Evolutionary conservation across 2,888 invertebrate species (phyloP), one percentile per base, ranked within the genome.

Genomic region (Athalia cordata): DNA sequence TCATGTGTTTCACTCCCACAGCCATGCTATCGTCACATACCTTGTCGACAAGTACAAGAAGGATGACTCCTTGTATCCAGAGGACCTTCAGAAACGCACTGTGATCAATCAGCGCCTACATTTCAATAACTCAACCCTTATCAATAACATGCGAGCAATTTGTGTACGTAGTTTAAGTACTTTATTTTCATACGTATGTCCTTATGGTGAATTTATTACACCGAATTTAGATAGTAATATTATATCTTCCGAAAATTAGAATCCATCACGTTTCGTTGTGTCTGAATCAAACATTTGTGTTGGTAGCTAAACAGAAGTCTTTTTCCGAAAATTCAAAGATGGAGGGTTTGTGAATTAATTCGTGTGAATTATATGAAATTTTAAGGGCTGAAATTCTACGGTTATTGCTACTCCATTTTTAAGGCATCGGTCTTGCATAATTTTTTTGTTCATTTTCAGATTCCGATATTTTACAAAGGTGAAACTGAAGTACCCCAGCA

Each of bases 61-160:
- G 78, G 88, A 90, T 81, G 92, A 93, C 83, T 82, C 88, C 5
- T 87, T 94, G 3, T 94, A 93, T 84, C 92, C 93, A 0, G 91
- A 91, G 82, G 92, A 93, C 82, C 84, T 91, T 1, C 86, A 91
- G 76, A 88, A 86, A 77, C 88, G 93, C 59, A 93, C 93, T 0
- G 84, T 90, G 15, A 88, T 94, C 50, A 91, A 94, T 85, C 92
- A 93, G 82, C 88, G 91, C 74, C 83, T 93, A 74, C 91, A 92
- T 85, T 93, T 92, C 82, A 92, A 93, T 79, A 89, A 90, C 77
- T 92, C 92, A 5, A 89, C 90, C 9, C 87, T 93, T 3, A 93
- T 92, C 81, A 88, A 91, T 67, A 86, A 90, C 13, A 83, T 92
- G 50, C 91, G 89, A 59, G 90, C 89, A 67, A 90, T 90, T 79